These are phyloP conservation scores for Cyclophora punctaria DNA, from an alignment of 2,888 invertebrate genomes.

Conservation along the genomic window DNA sequence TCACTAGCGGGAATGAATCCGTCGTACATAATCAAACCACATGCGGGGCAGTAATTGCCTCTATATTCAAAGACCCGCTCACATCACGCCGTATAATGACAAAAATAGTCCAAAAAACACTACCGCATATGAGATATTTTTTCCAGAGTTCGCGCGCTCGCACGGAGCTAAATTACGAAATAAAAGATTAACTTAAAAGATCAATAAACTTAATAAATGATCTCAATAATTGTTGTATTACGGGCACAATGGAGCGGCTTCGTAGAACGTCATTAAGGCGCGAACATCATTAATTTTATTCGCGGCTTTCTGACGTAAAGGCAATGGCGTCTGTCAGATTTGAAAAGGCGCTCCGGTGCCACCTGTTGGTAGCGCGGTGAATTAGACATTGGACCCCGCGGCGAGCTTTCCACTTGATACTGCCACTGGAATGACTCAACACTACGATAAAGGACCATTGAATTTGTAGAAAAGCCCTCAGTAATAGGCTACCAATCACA, in stretches of 20 bases:
- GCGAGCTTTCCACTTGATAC: conserved; percentile 62
- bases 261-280: conserved; percentile 74
- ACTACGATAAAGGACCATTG: conserved; percentile 36
- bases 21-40: conserved; percentile 72
- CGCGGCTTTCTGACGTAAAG: conserved; percentile 72
- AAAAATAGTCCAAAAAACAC: conserved; percentile 74
- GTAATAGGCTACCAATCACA: conserved; percentile 6
- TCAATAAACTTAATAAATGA: conserved; percentile 76
- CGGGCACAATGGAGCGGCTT: conserved; percentile 74
- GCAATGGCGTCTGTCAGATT: conserved; percentile 74
- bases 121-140: conserved; percentile 72
- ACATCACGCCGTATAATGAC: conserved; percentile 75
- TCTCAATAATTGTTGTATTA: conserved; percentile 76
- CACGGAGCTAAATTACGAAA: conserved; percentile 73
- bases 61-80: conserved; percentile 72
- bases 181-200: conserved; percentile 76
- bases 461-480: conserved; percentile 20
- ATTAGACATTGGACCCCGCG: conserved; percentile 67
- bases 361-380: conserved; percentile 74
- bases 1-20: conserved; percentile 64
- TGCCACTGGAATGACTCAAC: conserved; percentile 67
- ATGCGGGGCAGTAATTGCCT: conserved; percentile 74
- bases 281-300: conserved; percentile 75
- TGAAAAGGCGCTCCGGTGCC: conserved; percentile 68
- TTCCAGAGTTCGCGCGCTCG: conserved; percentile 70